Conservation (phyloP, 2,888 invertebrate species). For the Drosophila fungiperda region DNA sequence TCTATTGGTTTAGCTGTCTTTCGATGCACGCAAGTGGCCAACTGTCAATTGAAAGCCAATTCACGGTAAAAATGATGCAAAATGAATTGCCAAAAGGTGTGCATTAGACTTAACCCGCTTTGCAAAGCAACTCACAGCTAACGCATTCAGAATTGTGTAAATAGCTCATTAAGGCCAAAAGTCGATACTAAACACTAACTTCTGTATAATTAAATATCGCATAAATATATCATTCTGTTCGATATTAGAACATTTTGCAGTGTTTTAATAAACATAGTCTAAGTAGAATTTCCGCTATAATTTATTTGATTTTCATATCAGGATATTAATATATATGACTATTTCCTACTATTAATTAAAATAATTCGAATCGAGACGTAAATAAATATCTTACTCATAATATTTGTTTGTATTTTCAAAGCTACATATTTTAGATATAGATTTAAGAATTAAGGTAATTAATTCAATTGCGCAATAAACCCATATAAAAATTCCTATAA, state of each 20-base stretch:
- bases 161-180: constrained; percentile 6
- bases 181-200: background rate
- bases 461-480: constrained; percentile 12
- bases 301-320: background rate
- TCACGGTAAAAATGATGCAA: constrained; percentile 40
- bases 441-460: background rate
- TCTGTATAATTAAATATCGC: background rate
- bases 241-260: background rate
- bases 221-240: background rate
- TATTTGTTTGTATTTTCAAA: background rate
- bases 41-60: constrained; percentile 71
- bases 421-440: background rate
- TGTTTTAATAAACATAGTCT: background rate
- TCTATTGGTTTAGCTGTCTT: constrained; percentile 26
- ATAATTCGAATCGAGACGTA: background rate
- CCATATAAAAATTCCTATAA: constrained; percentile 4
- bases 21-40: constrained; percentile 34
- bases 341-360: background rate
- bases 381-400: background rate
- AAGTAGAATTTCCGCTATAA: background rate
- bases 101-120: constrained; percentile 38
- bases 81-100: constrained; percentile 32
- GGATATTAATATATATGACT: background rate
- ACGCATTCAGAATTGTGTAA: constrained; percentile 6
- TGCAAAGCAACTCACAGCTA: constrained; percentile 11